These are phyloP conservation scores for Babyrousa celebensis DNA, from an alignment of 2,797 vertebrate species.

Conservation along the genomic window DNA sequence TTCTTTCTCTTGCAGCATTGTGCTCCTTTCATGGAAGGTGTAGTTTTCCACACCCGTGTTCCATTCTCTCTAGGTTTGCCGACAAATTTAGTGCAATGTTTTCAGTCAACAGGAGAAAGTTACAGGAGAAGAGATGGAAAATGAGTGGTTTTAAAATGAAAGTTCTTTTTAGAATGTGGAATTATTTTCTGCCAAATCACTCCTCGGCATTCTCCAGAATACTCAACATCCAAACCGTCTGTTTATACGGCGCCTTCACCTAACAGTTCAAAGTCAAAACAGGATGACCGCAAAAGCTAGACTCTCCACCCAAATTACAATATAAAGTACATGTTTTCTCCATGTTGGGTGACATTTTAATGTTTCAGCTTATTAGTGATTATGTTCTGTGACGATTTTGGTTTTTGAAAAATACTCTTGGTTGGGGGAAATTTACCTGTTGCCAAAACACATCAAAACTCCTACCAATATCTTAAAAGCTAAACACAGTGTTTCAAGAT, in stretches of 20 bases:
- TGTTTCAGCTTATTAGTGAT: background rate
- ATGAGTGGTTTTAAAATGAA: background rate
- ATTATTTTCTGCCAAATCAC: background rate
- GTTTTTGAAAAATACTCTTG: background rate
- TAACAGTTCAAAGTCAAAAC: background rate
- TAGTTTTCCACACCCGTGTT: background rate
- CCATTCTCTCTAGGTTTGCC: background rate
- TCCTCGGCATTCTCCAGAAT: background rate
- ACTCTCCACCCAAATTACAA: background rate
- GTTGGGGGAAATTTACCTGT: background rate
- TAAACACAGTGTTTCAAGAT: background rate
- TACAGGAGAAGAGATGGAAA: background rate
- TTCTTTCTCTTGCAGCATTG: background rate
- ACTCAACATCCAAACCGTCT: background rate
- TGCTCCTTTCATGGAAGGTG: background rate
- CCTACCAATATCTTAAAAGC: background rate
- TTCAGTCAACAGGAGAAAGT: background rate
- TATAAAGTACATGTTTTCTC: background rate
- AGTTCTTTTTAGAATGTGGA: background rate
- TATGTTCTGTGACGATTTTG: background rate
- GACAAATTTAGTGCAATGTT: background rate
- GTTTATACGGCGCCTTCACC: background rate
- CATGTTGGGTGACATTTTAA: background rate
- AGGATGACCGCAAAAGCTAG: background rate
- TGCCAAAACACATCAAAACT: background rate